Evolutionary conservation across 1,140 invertebrate genomes (phyloP).

Genomic region (Calliphora vicina): DNA sequence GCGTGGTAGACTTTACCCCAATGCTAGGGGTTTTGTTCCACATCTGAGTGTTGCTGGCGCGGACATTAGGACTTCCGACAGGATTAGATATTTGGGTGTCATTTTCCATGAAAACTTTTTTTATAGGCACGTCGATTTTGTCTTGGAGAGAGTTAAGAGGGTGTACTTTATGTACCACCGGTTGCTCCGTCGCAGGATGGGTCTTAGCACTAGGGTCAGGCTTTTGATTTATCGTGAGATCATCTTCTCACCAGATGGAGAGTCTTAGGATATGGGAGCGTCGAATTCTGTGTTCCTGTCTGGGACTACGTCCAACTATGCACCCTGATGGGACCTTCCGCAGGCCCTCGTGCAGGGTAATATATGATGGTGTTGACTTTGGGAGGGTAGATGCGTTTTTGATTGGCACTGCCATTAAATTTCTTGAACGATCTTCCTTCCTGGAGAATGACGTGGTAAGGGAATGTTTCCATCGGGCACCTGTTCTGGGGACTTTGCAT

Average conservation of each 20-base stretch:
- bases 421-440: too few relatives aligned
- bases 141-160: neutral
- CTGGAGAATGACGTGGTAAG: too few relatives aligned
- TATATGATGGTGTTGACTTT: too few relatives aligned
- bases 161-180: neutral
- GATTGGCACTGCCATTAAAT: too few relatives aligned
- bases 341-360: too few relatives aligned
- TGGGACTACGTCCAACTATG: too few relatives aligned
- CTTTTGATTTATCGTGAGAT: neutral
- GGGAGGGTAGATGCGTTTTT: too few relatives aligned
- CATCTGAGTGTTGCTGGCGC: neutral
- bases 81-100: neutral
- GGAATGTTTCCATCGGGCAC: too few relatives aligned
- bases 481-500: too few relatives aligned
- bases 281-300: neutral
- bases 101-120: conserved; percentile 17
- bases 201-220: neutral
- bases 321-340: too few relatives aligned
- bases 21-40: neutral
- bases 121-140: neutral
- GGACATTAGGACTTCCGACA: neutral
- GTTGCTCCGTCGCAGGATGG: neutral
- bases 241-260: neutral
- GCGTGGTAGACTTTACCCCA: neutral
- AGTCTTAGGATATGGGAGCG: neutral